Percentiles rank a stretch among this genome's conserved stretches.
Evolutionary conservation across 2,113 vertebrate species (phyloP).

Genomic region (Pyxicephalus adspersus): DNA sequence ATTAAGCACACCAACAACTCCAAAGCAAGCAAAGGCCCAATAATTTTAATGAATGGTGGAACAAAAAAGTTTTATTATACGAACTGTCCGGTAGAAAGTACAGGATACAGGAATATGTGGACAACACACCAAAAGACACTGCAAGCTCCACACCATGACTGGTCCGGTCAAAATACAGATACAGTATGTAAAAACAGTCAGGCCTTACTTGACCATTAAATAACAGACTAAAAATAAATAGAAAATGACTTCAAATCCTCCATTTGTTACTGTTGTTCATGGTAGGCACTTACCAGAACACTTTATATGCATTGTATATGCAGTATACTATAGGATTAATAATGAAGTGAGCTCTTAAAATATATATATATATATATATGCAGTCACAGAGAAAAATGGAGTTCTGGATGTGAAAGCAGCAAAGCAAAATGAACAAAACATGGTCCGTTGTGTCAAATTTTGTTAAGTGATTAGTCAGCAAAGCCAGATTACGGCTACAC

Average conservation of each 20-base stretch:
- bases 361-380: neutral
- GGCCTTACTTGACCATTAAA: too few relatives aligned
- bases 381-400: constrained; percentile 27
- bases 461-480: constrained; percentile 55
- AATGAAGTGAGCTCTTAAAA: too few relatives aligned
- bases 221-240: neutral
- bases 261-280: neutral
- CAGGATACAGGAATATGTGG: too few relatives aligned
- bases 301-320: neutral
- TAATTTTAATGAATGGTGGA: too few relatives aligned
- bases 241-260: constrained; percentile 4
- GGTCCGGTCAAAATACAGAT: too few relatives aligned
- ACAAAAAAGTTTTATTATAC: too few relatives aligned
- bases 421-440: neutral
- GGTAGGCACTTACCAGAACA: neutral
- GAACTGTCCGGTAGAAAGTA: too few relatives aligned
- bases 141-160: too few relatives aligned
- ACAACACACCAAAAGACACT: too few relatives aligned
- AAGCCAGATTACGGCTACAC: constrained; percentile 23
- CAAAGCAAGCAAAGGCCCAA: too few relatives aligned
- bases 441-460: constrained; percentile 46
- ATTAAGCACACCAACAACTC: too few relatives aligned
- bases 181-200: too few relatives aligned
- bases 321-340: neutral
- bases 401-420: neutral